Percentiles rank a stretch among this genome's conserved stretches.
Evolutionary conservation across 2,113 vertebrate genomes (phyloP).

Genomic region (Zosterops pallidus): DNA sequence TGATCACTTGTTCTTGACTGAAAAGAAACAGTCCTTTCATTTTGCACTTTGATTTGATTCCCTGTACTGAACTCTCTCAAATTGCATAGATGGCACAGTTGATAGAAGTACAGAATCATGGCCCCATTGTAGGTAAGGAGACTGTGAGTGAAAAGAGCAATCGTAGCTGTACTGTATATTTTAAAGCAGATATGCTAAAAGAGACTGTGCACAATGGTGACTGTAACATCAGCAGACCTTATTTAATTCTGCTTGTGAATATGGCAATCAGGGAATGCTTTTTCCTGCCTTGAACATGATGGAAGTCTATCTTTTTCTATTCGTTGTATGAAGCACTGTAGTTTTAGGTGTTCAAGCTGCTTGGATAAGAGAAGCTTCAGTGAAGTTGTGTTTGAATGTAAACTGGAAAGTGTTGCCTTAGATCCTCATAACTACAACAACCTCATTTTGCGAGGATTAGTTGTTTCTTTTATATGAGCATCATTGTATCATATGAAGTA

Average conservation of each 20-base stretch:
- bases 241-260: not conserved
- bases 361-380: not conserved
- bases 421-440: not conserved
- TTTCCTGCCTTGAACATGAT: not conserved
- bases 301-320: not conserved
- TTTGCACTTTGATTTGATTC: not conserved
- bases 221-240: not conserved
- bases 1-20: conserved; percentile 39
- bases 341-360: not conserved
- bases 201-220: not conserved
- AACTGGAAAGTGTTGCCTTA: not conserved
- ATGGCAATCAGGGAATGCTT: not conserved
- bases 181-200: not conserved
- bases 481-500: not conserved
- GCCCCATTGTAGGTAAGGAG: not conserved
- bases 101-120: conserved; percentile 10
- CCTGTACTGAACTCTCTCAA: not conserved
- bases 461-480: not conserved
- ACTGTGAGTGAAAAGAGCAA: not conserved
- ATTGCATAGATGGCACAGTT: conserved; percentile 20
- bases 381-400: not conserved
- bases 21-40: conserved; percentile 32
- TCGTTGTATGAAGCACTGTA: not conserved
- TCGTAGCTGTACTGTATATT: not conserved
- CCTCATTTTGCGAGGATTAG: not conserved